phyloP scores from a whole-genome alignment of 2,888 invertebrate genomes.

The Cosmia trapezina region DNA sequence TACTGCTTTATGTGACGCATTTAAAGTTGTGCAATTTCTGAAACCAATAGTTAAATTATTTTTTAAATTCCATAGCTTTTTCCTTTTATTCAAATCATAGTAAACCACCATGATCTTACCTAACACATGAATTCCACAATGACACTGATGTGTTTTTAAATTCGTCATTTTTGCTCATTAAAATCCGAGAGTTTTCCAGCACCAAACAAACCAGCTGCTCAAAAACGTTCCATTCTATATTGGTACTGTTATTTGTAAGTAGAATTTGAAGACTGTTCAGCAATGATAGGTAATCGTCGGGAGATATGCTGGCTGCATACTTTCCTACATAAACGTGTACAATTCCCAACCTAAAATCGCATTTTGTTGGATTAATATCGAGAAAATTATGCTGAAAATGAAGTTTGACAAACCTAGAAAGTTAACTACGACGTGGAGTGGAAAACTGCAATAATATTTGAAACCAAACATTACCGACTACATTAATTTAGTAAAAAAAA shows the following conservation, averaged over 20 bases:
- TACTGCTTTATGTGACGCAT: constrained; percentile 74
- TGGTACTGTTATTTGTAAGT: constrained; percentile 69
- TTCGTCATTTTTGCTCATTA: constrained; percentile 61
- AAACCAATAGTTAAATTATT: constrained; percentile 59
- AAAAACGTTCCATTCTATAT: constrained; percentile 75
- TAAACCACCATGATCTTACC: constrained; percentile 69
- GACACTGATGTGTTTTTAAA: constrained; percentile 66
- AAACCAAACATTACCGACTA: neutral
- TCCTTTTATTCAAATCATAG: neutral
- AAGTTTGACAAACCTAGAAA: neutral
- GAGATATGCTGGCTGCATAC: constrained; percentile 70
- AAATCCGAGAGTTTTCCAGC: constrained; percentile 64
- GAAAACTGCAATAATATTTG: constrained; percentile 1
- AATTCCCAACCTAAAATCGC: constrained; percentile 80
- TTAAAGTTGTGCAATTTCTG: constrained; percentile 79
- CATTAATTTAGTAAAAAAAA: too few species aligned
- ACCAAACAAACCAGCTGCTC: constrained; percentile 72
- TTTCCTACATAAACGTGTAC: constrained; percentile 77
- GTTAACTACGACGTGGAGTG: neutral
- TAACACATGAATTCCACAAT: constrained; percentile 85
- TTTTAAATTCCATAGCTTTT: neutral
- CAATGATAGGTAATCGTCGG: constrained; percentile 73
- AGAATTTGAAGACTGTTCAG: constrained; percentile 74
- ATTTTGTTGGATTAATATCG: constrained; percentile 11
- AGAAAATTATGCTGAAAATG: neutral